Percentiles rank a stretch among this genome's conserved stretches.
phyloP scores from a whole-genome alignment of 2,113 vertebrate species.

The Eira barbara region DNA sequence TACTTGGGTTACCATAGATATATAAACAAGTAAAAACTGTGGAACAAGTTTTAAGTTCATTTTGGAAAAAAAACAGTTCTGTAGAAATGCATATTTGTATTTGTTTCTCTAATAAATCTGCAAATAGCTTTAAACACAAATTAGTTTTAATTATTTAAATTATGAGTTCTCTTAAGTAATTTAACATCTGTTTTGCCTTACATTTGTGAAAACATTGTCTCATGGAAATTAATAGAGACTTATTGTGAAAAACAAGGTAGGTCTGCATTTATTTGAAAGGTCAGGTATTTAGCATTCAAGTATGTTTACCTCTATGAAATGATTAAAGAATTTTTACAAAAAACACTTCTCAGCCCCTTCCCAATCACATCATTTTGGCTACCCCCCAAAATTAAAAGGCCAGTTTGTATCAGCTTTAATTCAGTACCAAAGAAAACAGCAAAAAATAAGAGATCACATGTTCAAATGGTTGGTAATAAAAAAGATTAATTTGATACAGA shows the following conservation, averaged over 20 bases:
- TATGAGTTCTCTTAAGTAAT: conserved; percentile 84
- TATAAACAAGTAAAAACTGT: conserved; percentile 79
- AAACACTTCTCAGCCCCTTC: background rate
- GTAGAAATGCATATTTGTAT: conserved; percentile 87
- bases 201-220: conserved; percentile 78
- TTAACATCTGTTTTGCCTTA: conserved; percentile 85
- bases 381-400: background rate
- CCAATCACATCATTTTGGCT: background rate
- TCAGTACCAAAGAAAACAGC: conserved; percentile 30
- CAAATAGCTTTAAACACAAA: conserved; percentile 86
- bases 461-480: conserved; percentile 32
- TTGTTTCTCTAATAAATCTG: conserved; percentile 88
- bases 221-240: conserved; percentile 79
- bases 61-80: conserved; percentile 85
- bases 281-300: conserved; percentile 53
- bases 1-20: conserved; percentile 79
- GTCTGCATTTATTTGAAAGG: conserved; percentile 70
- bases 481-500: background rate
- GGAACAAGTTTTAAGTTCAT: conserved; percentile 83
- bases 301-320: conserved; percentile 31
- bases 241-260: conserved; percentile 83
- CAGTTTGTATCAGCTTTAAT: conserved; percentile 31
- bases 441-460: conserved; percentile 35
- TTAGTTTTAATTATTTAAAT: conserved; percentile 90
- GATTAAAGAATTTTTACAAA: conserved; percentile 26